Conservation (phyloP, 2,888 invertebrate species). For the Chymomyza procnemis region DNA sequence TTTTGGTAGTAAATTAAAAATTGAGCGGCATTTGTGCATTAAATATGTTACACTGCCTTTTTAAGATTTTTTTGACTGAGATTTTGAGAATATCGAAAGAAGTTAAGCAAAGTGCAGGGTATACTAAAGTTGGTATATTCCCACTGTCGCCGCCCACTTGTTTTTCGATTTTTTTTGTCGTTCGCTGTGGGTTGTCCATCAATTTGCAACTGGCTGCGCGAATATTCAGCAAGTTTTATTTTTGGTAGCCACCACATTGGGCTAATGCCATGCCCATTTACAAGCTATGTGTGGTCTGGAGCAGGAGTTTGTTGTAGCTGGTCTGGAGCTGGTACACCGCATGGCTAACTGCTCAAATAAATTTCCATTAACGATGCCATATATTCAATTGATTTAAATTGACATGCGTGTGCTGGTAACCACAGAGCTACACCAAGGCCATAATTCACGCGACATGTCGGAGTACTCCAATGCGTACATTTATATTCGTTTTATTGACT, state of each 20-base stretch:
- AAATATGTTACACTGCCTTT: too few relatives aligned
- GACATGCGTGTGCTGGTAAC: constrained; percentile 55
- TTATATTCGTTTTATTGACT: neutral
- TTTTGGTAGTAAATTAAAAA: too few relatives aligned
- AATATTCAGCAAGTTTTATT: constrained; percentile 68
- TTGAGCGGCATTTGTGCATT: too few relatives aligned
- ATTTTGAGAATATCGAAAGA: too few relatives aligned
- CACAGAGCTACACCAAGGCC: constrained; percentile 56
- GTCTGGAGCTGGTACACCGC: constrained; percentile 33
- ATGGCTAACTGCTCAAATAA: constrained; percentile 63
- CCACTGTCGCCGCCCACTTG: constrained; percentile 5
- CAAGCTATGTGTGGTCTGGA: neutral
- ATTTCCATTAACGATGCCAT: constrained; percentile 74
- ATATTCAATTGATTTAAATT: constrained; percentile 76
- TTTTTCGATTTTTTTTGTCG: constrained; percentile 8
- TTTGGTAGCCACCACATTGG: constrained; percentile 42
- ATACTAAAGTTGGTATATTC: too few relatives aligned
- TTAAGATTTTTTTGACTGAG: too few relatives aligned
- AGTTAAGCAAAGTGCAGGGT: too few relatives aligned
- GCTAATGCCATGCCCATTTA: neutral
- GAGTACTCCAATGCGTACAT: neutral
- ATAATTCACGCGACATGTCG: constrained; percentile 57
- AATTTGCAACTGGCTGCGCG: constrained; percentile 66
- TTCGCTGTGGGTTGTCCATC: constrained; percentile 62
- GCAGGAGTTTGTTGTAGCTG: constrained; percentile 1